A percentile compares a stretch with the other conserved stretches of the same genome.
phyloP scores from a whole-genome alignment of 2,888 invertebrate species.

The Alviniconcha strummeri region DNA sequence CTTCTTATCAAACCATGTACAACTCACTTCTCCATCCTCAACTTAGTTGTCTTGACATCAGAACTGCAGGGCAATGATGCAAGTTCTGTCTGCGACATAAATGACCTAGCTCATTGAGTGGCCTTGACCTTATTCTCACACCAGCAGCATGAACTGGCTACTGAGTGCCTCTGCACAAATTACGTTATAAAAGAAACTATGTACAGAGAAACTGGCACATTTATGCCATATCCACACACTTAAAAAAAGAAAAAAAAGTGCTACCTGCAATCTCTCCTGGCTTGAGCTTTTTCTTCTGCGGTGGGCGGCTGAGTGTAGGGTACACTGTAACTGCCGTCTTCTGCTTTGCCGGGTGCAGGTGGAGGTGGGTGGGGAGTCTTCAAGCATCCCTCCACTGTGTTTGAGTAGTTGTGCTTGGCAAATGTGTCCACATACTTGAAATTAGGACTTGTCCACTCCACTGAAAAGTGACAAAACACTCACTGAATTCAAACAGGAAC shows the following conservation, averaged over 20 bases:
- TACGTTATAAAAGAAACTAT: too few species aligned
- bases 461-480: constrained; percentile 40
- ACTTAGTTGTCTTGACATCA: too few species aligned
- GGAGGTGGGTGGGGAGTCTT: constrained; percentile 49
- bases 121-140: too few species aligned
- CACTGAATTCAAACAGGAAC: not conserved
- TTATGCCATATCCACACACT: not conserved
- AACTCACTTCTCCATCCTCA: too few species aligned
- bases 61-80: too few species aligned
- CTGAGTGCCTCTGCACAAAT: too few species aligned
- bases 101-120: too few species aligned
- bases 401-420: constrained; percentile 57
- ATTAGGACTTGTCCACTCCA: constrained; percentile 62
- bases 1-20: too few species aligned
- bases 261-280: constrained; percentile 59
- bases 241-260: too few species aligned
- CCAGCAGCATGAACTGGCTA: too few species aligned
- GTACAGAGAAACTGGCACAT: not conserved
- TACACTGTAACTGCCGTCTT: constrained; percentile 14
- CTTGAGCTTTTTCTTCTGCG: constrained; percentile 54
- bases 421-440: constrained; percentile 64
- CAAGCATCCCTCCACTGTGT: constrained; percentile 56
- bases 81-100: too few species aligned
- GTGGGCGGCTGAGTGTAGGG: constrained; percentile 40
- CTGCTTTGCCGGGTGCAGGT: not conserved